Conservation (phyloP, 2,888 invertebrate species). For the Lutraria lutraria region DNA sequence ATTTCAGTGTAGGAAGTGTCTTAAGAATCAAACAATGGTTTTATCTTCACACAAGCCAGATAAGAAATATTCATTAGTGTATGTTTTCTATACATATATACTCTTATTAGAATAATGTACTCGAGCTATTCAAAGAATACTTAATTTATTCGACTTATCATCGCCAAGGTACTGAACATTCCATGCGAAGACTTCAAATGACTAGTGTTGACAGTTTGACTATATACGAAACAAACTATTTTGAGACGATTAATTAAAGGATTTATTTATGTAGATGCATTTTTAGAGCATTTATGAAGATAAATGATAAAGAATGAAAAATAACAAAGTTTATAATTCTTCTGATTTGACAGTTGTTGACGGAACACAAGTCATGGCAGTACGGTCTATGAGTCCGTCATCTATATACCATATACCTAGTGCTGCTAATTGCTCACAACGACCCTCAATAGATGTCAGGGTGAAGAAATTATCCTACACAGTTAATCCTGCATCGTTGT, state of each 20-base stretch:
- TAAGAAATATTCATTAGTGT: too few relatives aligned
- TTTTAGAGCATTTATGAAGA: not conserved
- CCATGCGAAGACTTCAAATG: too few relatives aligned
- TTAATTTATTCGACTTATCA: too few relatives aligned
- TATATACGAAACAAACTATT: not conserved
- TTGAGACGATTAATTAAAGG: not conserved
- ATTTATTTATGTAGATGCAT: not conserved
- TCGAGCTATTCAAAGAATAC: too few relatives aligned
- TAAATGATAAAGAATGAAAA: not conserved
- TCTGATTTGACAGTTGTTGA: conserved; percentile 39
- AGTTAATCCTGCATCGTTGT: conserved; percentile 74
- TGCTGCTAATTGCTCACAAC: conserved; percentile 48
- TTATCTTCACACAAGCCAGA: too few relatives aligned
- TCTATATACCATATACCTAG: conserved; percentile 67
- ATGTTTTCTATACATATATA: too few relatives aligned
- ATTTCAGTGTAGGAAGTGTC: too few relatives aligned
- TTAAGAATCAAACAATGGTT: too few relatives aligned
- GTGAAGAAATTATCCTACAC: conserved; percentile 77
- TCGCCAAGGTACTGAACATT: too few relatives aligned
- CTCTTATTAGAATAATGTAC: too few relatives aligned
- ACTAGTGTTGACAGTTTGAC: not conserved
- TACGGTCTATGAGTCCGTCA: conserved; percentile 55
- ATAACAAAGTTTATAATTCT: not conserved
- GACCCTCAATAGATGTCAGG: conserved; percentile 75
- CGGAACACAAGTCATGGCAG: conserved; percentile 41